Evolutionary conservation across 2,113 vertebrate species (phyloP).

Genomic region (Ictidomys tridecemlineatus): DNA sequence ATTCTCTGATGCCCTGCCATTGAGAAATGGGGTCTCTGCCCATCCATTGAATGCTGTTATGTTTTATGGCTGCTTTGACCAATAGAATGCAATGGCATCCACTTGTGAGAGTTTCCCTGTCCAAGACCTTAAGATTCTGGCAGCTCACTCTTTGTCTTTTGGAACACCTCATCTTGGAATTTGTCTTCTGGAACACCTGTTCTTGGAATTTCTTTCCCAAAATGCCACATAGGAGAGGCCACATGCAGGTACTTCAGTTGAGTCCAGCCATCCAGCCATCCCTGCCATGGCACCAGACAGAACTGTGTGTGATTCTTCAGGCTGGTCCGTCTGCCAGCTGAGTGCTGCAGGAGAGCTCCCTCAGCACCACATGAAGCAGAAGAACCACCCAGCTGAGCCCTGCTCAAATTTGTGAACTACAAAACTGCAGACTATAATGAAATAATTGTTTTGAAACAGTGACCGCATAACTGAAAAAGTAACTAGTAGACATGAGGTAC

Average conservation of each 20-base stretch:
- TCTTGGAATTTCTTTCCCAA: background rate
- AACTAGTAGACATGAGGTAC: background rate
- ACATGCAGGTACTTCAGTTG: background rate
- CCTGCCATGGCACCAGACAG: too few relatives aligned
- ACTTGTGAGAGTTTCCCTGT: background rate
- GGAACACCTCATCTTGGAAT: background rate
- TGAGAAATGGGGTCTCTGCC: background rate
- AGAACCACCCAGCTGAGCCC: background rate
- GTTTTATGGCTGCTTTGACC: background rate
- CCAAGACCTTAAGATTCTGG: background rate
- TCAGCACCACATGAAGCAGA: background rate
- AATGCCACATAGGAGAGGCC: background rate
- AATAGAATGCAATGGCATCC: background rate
- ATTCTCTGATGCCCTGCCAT: background rate
- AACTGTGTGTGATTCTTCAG: background rate
- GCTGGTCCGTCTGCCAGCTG: background rate
- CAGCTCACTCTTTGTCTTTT: background rate
- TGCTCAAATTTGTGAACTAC: background rate
- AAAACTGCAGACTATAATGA: background rate
- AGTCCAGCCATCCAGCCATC: background rate
- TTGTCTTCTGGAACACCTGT: background rate
- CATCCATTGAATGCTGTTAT: background rate
- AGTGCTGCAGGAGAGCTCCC: background rate
- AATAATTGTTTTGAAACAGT: background rate
- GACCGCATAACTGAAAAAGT: accelerated